Conservation (phyloP, 2,888 invertebrate species). For the Leucophenga montana region DNA sequence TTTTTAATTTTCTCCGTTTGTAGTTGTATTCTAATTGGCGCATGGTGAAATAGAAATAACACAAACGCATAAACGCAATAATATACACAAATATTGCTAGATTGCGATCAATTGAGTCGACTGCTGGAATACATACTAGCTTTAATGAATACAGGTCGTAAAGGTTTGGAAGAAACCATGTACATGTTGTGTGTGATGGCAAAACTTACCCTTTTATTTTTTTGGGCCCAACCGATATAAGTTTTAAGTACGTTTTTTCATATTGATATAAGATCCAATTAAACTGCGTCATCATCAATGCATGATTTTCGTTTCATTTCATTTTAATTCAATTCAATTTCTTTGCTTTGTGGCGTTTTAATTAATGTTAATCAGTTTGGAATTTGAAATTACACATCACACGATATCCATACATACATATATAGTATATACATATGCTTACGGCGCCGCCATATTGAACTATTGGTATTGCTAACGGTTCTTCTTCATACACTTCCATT, state of each 20-base stretch:
- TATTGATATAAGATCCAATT: constrained; percentile 13
- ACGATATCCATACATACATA: constrained; percentile 14
- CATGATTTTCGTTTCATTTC: neutral
- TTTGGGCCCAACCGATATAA: too few species aligned
- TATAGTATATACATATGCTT: neutral
- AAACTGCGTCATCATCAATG: neutral
- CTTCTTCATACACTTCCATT: neutral
- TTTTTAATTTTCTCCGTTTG: too few species aligned
- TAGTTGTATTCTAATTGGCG: too few species aligned
- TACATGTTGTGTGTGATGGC: neutral
- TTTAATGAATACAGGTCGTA: too few species aligned
- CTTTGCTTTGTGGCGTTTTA: constrained; percentile 4
- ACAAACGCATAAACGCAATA: too few species aligned
- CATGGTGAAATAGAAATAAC: too few species aligned
- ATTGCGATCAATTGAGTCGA: too few species aligned
- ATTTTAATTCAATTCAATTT: constrained; percentile 13
- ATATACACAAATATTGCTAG: too few species aligned
- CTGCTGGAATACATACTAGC: too few species aligned
- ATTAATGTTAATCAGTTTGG: constrained; percentile 22
- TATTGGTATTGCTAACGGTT: constrained; percentile 11
- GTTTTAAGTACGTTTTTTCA: neutral
- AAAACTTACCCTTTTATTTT: constrained; percentile 14
- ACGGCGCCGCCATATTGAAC: constrained; percentile 14
- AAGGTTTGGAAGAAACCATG: too few species aligned
- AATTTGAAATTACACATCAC: neutral